Conservation (phyloP, 2,888 invertebrate genomes). For the Oeneis ivallda region DNA sequence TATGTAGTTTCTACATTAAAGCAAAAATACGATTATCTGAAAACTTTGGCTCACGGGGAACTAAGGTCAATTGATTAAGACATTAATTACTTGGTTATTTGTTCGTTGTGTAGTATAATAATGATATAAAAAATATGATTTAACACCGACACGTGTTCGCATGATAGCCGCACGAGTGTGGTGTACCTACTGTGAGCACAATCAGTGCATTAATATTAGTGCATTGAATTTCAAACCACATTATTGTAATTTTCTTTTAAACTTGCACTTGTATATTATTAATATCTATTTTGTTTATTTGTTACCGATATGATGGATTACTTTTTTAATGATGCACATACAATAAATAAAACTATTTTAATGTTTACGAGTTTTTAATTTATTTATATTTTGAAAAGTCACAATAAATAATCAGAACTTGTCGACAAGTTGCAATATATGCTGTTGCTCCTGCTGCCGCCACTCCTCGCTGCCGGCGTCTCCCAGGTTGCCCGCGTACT, state of each 20-base stretch:
- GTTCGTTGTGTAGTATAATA: background rate
- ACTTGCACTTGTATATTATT: slow-evolving; percentile 22
- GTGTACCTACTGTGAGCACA: background rate
- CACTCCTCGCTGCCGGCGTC: slow-evolving; percentile 93
- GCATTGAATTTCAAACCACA: slow-evolving; percentile 12
- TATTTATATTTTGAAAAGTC: slow-evolving; percentile 18
- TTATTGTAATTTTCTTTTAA: slow-evolving; percentile 21
- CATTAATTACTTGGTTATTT: background rate
- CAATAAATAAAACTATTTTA: slow-evolving; percentile 38
- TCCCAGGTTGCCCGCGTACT: slow-evolving; percentile 97
- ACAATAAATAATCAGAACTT: slow-evolving; percentile 86
- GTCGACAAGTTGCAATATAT: slow-evolving; percentile 95
- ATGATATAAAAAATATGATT: background rate
- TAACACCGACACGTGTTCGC: too few relatives aligned
- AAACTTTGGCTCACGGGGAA: too few relatives aligned
- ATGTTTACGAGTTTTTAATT: slow-evolving; percentile 28
- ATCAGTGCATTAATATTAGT: background rate
- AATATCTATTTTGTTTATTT: slow-evolving; percentile 54
- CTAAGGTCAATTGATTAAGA: background rate
- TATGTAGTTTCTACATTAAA: too few relatives aligned
- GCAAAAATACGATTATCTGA: too few relatives aligned
- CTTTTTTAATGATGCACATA: slow-evolving; percentile 30
- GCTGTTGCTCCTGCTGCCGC: slow-evolving; percentile 94
- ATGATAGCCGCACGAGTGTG: background rate
- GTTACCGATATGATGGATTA: slow-evolving; percentile 41